A percentile compares a stretch with the other conserved stretches of the same genome.
Conservation (phyloP, 2,797 vertebrate genomes). For the Anolis apletophallus region DNA sequence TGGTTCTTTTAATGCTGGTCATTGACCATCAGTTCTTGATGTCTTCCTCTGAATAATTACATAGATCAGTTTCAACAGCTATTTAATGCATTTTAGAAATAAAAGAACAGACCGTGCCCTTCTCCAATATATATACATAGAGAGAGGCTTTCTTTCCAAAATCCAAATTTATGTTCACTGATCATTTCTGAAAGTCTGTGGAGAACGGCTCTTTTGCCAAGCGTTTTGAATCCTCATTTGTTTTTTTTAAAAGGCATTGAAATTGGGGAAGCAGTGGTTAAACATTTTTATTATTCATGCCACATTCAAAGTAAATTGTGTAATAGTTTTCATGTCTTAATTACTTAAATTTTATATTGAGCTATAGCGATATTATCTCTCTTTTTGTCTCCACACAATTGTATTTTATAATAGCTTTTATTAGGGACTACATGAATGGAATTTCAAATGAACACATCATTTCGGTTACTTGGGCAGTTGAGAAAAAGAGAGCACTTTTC, state of each 20-base stretch:
- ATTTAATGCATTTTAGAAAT: slow-evolving; percentile 7
- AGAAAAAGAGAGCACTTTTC: slow-evolving; percentile 72
- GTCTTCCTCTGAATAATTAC: not conserved
- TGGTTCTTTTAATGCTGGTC: too few species aligned
- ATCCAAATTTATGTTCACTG: slow-evolving; percentile 43
- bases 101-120: not conserved
- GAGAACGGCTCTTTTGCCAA: slow-evolving; percentile 1
- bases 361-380: slow-evolving; percentile 85
- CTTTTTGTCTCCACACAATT: slow-evolving; percentile 85
- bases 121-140: not conserved
- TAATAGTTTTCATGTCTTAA: slow-evolving; percentile 88
- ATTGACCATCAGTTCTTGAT: not conserved
- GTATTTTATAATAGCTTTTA: slow-evolving; percentile 87
- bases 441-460: slow-evolving; percentile 81
- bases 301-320: slow-evolving; percentile 82
- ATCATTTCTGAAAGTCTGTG: not conserved
- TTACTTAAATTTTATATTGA: slow-evolving; percentile 88
- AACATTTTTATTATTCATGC: slow-evolving; percentile 80
- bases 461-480: slow-evolving; percentile 72
- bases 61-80: not conserved
- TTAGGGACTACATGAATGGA: slow-evolving; percentile 84
- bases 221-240: not conserved
- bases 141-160: not conserved
- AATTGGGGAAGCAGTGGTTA: slow-evolving; percentile 67
- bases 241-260: slow-evolving; percentile 35